A percentile compares a stretch with the other conserved stretches of the same genome.
These are phyloP conservation scores for Dascillus cervinus DNA, from an alignment of 2,888 invertebrate species.

Conservation along the genomic window DNA sequence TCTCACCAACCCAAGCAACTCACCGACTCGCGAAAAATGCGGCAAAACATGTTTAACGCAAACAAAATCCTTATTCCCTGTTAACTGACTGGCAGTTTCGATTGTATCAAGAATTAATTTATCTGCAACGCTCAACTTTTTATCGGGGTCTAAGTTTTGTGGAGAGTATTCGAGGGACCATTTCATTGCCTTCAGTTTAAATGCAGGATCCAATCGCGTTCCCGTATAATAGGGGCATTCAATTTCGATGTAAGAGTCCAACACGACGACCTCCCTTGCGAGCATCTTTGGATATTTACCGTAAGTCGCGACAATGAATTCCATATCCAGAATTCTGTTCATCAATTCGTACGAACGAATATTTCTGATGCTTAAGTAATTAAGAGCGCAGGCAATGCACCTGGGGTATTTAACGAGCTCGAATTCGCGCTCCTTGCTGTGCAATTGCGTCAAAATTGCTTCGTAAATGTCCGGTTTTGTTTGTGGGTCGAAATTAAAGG, in stretches of 20 bases:
- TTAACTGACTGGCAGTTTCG: slow-evolving; percentile 42
- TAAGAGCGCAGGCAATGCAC: slow-evolving; percentile 52
- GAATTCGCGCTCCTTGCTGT: slow-evolving; percentile 43
- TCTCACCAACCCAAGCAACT: too few relatives aligned
- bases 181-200: slow-evolving; percentile 49
- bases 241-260: slow-evolving; percentile 56
- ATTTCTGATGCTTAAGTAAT: slow-evolving; percentile 51
- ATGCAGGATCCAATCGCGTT: slow-evolving; percentile 45
- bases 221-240: slow-evolving; percentile 54
- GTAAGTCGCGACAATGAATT: slow-evolving; percentile 51
- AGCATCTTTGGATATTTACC: slow-evolving; percentile 33
- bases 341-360: slow-evolving; percentile 55
- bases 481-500: slow-evolving; percentile 52
- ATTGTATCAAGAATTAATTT: slow-evolving; percentile 51
- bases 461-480: slow-evolving; percentile 44
- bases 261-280: slow-evolving; percentile 51
- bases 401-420: slow-evolving; percentile 55
- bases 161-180: slow-evolving; percentile 54
- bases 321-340: slow-evolving; percentile 47
- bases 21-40: slow-evolving; percentile 58
- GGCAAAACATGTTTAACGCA: slow-evolving; percentile 56
- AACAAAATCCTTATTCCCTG: slow-evolving; percentile 46
- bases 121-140: slow-evolving; percentile 50
- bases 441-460: slow-evolving; percentile 44
- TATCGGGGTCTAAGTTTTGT: slow-evolving; percentile 41